Conservation (phyloP, 2,888 invertebrate genomes). For the Cryptocheilus praepositus region DNA sequence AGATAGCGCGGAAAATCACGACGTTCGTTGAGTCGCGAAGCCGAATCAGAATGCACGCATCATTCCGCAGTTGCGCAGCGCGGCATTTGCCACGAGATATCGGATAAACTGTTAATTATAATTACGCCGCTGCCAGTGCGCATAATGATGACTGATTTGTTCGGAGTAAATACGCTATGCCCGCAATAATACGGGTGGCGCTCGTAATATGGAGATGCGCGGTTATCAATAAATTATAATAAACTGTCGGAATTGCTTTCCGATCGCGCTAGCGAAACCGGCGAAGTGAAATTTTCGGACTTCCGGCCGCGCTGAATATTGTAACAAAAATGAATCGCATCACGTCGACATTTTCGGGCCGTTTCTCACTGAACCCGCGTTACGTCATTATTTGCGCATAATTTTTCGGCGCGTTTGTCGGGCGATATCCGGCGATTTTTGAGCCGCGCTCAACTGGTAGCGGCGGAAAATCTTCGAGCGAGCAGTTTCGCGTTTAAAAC, state of each 20-base stretch:
- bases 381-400: conserved; percentile 19
- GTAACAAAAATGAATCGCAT: conserved; percentile 40
- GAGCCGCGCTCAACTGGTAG: too few species aligned
- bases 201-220: conserved; percentile 53
- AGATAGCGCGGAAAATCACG: background rate
- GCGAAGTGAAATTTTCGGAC: conserved; percentile 17
- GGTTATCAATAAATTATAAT: conserved; percentile 59
- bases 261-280: conserved; percentile 27
- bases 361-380: conserved; percentile 8
- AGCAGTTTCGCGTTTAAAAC: background rate
- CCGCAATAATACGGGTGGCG: conserved; percentile 39
- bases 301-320: conserved; percentile 8
- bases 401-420: conserved; percentile 3
- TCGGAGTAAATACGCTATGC: conserved; percentile 36
- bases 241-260: conserved; percentile 41
- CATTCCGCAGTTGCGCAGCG: conserved; percentile 33
- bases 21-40: background rate
- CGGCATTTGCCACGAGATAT: conserved; percentile 25
- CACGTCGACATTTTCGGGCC: conserved; percentile 16
- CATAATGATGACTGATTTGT: conserved; percentile 64
- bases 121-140: conserved; percentile 54
- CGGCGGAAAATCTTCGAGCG: too few species aligned
- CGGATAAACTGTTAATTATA: conserved; percentile 64
- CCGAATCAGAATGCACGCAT: conserved; percentile 18
- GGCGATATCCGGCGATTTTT: background rate